A percentile compares a stretch with the other conserved stretches of the same genome.
Conservation (phyloP, 2,888 invertebrate genomes). For the Rhingia campestris region DNA sequence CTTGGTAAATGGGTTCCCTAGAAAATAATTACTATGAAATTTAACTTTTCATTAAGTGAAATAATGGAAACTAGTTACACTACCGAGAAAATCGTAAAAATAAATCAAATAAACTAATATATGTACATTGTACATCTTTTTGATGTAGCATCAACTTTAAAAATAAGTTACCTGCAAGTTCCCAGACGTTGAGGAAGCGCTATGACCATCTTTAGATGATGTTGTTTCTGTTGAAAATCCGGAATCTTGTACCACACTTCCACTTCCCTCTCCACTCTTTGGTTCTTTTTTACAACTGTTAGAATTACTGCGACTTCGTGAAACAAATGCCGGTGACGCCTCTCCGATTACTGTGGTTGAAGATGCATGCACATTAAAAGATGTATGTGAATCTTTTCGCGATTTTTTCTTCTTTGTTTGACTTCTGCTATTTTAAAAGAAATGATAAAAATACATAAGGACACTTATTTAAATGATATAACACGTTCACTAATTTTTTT, state of each 20-base stretch:
- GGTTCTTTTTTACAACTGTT: constrained; percentile 86
- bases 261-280: constrained; percentile 85
- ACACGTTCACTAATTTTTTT: background rate
- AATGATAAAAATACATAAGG: background rate
- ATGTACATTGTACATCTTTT: too few relatives aligned
- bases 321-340: constrained; percentile 77
- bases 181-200: constrained; percentile 87
- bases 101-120: too few relatives aligned
- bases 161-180: constrained; percentile 82
- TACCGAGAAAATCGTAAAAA: too few relatives aligned
- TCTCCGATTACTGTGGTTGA: constrained; percentile 38
- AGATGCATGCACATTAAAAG: constrained; percentile 39
- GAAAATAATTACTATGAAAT: background rate
- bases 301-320: constrained; percentile 86
- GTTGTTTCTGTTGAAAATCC: constrained; percentile 96
- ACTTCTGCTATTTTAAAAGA: constrained; percentile 24
- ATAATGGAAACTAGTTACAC: too few relatives aligned
- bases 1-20: constrained; percentile 80
- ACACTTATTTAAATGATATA: background rate
- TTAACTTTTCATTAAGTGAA: background rate
- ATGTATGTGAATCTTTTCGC: constrained; percentile 40
- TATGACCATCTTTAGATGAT: constrained; percentile 90
- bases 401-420: constrained; percentile 54
- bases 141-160: background rate
- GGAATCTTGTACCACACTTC: constrained; percentile 89